Evolutionary conservation across 2,113 vertebrate species (phyloP).

Genomic region (Ailuropoda melanoleuca): DNA sequence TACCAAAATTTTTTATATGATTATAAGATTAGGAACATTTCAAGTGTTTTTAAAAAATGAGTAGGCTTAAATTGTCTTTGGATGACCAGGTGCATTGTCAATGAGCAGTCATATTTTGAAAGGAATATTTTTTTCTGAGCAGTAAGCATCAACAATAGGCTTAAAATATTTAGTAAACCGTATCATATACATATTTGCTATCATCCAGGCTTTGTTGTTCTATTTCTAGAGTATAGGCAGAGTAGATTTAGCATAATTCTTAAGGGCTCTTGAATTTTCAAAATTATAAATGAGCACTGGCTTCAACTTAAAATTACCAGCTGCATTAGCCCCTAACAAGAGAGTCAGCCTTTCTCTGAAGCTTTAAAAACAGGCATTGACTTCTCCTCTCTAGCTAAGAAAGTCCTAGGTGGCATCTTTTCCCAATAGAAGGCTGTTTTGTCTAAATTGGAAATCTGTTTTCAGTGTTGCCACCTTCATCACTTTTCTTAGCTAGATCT

Average conservation of each 20-base stretch:
- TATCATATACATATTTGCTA: neutral
- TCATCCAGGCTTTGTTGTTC: neutral
- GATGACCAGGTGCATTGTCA: neutral
- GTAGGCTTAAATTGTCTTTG: slow-evolving; percentile 14
- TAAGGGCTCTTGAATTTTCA: neutral
- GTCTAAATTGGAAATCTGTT: neutral
- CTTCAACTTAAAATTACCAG: neutral
- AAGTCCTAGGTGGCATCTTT: neutral
- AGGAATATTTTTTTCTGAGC: neutral
- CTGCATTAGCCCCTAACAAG: neutral
- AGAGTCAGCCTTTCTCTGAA: neutral
- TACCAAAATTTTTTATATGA: neutral
- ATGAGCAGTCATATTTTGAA: neutral
- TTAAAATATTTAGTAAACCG: neutral
- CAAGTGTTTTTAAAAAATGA: neutral
- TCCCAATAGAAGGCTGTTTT: neutral
- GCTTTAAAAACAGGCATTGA: neutral
- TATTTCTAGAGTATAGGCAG: neutral
- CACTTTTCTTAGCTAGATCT: neutral
- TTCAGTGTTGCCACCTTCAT: neutral
- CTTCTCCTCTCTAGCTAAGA: neutral
- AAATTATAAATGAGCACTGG: neutral
- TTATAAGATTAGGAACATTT: neutral
- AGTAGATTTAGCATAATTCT: neutral
- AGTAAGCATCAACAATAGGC: neutral